Evolutionary conservation across 2,113 vertebrate genomes (phyloP).

Genomic region (Lasiurus cinereus): DNA sequence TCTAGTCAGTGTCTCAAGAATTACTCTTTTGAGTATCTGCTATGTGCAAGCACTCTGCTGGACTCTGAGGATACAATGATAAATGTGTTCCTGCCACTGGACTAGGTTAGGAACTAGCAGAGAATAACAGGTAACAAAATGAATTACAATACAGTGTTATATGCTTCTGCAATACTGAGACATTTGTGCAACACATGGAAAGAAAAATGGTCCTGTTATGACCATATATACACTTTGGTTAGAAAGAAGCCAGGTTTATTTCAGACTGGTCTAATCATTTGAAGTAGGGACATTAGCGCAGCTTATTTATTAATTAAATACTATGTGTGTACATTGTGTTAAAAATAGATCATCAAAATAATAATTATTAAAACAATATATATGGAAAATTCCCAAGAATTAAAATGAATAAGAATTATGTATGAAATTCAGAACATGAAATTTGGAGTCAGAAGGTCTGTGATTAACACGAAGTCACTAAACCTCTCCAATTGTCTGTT

Average conservation of each 20-base stretch:
- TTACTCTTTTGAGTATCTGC: neutral
- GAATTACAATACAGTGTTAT: neutral
- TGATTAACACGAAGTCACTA: neutral
- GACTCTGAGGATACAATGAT: neutral
- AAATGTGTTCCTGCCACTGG: neutral
- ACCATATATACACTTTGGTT: neutral
- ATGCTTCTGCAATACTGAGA: neutral
- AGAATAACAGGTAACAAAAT: neutral
- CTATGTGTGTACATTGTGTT: neutral
- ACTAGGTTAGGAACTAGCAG: neutral
- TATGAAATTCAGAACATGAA: neutral
- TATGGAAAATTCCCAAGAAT: neutral
- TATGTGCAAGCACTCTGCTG: neutral
- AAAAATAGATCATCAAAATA: neutral
- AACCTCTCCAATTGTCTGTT: neutral
- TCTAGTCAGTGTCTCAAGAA: neutral
- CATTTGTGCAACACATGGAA: neutral
- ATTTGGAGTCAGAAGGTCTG: neutral
- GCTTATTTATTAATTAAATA: neutral
- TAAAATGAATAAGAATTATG: neutral
- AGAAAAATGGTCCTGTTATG: neutral
- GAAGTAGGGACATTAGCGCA: neutral
- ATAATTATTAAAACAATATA: neutral
- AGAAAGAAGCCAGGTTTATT: neutral
- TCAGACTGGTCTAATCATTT: slow-evolving; percentile 36